These are phyloP conservation scores for Scaptomyza polygonia DNA, from an alignment of 2,888 invertebrate genomes.

Conservation along the genomic window DNA sequence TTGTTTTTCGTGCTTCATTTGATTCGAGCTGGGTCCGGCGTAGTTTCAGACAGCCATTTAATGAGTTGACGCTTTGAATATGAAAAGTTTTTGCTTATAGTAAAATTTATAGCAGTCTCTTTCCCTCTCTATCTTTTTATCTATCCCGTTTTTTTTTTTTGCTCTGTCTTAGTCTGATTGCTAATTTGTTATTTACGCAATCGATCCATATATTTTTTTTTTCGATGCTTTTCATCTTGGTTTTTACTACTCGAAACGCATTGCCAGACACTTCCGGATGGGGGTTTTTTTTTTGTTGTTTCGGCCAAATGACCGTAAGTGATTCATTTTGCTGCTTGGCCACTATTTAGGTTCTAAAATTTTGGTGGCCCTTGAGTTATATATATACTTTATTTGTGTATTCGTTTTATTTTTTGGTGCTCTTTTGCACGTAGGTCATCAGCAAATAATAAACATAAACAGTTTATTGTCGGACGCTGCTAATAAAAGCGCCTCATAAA, in stretches of 20 bases:
- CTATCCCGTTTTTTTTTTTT: no score
- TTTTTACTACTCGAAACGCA: conserved; percentile 64
- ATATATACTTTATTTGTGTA: conserved; percentile 10
- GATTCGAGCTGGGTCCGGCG: conserved; percentile 54
- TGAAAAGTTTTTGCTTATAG: conserved; percentile 64
- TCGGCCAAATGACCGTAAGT: conserved; percentile 70
- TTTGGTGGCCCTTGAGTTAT: conserved; percentile 12
- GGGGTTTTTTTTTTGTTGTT: conserved; percentile 22
- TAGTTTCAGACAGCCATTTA: conserved; percentile 72
- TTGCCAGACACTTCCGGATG: conserved; percentile 42
- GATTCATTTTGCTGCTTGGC: conserved; percentile 67
- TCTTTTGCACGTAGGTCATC: conserved; percentile 80
- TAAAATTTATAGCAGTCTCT: conserved; percentile 65
- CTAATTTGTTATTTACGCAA: conserved; percentile 81
- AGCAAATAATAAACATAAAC: conserved; percentile 82
- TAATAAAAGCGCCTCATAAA: conserved; percentile 75
- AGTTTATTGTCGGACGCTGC: conserved; percentile 76
- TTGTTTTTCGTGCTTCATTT: conserved; percentile 79
- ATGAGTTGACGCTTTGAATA: conserved; percentile 80
- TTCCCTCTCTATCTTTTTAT: background rate
- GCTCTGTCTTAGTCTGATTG: conserved; percentile 75
- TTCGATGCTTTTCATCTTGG: conserved; percentile 5
- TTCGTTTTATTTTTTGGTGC: conserved; percentile 26
- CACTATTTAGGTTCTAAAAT: conserved; percentile 53
- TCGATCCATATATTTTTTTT: conserved; percentile 58